Conservation (phyloP, 2,797 vertebrate genomes). For the Peromyscus attwateri region DNA sequence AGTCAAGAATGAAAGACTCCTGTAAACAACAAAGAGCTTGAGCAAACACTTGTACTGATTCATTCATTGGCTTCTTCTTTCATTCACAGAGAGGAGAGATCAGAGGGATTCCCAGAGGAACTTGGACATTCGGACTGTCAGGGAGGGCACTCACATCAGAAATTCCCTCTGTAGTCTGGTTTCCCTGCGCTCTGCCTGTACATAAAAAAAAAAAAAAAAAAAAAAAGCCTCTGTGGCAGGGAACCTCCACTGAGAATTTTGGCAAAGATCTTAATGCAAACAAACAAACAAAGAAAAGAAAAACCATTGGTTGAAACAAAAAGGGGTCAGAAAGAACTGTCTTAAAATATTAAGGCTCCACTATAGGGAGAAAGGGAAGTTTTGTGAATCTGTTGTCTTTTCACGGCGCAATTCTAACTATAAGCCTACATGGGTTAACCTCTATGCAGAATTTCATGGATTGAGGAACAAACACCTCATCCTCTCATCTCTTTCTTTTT, state of each 20-base stretch:
- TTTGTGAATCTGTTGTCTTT: neutral
- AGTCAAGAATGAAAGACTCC: slow-evolving; percentile 8
- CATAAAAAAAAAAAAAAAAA: neutral
- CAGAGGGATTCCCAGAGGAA: slow-evolving; percentile 29
- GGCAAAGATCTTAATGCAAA: neutral
- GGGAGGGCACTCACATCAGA: slow-evolving; percentile 49
- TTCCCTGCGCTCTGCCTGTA: slow-evolving; percentile 24
- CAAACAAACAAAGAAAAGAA: neutral
- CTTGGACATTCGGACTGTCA: neutral
- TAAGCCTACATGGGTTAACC: neutral
- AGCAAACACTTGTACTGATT: slow-evolving; percentile 42
- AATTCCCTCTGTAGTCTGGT: slow-evolving; percentile 61
- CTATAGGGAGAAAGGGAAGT: neutral
- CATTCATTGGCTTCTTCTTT: slow-evolving; percentile 61
- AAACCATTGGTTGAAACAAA: neutral
- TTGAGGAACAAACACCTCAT: neutral
- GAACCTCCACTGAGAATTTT: slow-evolving; percentile 1
- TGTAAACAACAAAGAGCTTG: slow-evolving; percentile 29
- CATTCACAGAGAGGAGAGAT: slow-evolving; percentile 54
- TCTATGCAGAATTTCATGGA: neutral
- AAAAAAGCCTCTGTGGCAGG: neutral
- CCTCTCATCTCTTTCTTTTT: neutral
- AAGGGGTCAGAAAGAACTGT: neutral
- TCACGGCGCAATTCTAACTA: neutral
- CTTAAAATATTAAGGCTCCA: neutral